Evolutionary conservation across 30 jellyfish, hydroid and myxozoan species (phyloP), one percentile per base, ranked within the genome.

Genomic region (Hydractinia echinata): DNA sequence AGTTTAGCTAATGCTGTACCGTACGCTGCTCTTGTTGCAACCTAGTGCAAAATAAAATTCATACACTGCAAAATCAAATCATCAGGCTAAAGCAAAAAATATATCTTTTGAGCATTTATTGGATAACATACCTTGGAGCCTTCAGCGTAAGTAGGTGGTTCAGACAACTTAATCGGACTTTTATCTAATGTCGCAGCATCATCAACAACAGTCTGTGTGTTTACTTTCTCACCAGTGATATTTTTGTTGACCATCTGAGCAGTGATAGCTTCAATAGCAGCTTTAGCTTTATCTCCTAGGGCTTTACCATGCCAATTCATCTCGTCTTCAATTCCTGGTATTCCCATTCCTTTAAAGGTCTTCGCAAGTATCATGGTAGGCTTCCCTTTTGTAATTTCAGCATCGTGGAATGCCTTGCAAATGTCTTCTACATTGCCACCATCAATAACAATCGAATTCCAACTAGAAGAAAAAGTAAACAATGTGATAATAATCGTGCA

Each of bases 251-350:
- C 55, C 94, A 91, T 91, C 10, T 16, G 78, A 6, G 89, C 53
- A 51, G 81, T 84, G 68, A 91, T 86, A 3, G 95, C 95, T 54
- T 61, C 61, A 51, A 91, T 91, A 39, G 95, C 91, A 4, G 73
- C 95, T 14, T 81, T 91, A 19, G 96, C 90, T 74, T 91, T 91
- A 84, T 67, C 95, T 9, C 99, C 99, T 8, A 94, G 86, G 4
- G 99, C 95, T 67, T 94, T 94, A 14, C 99, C 99, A 78, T 94
- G 99, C 99, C 99, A 94, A 82, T 87, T 87, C 94, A 85, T 56
- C 64, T 85, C 79, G 73, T 88, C 92, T 50, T 87, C 96, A 87
- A 94, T 83, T 15, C 96, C 98, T 76, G 83, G 70, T 20, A 77
- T 53, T n/a, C 79, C 81, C 50, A 48, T 74, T 48, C 83, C 83